Evolutionary conservation across 2,113 vertebrate genomes (phyloP).

Genomic region (Hyla sarda): DNA sequence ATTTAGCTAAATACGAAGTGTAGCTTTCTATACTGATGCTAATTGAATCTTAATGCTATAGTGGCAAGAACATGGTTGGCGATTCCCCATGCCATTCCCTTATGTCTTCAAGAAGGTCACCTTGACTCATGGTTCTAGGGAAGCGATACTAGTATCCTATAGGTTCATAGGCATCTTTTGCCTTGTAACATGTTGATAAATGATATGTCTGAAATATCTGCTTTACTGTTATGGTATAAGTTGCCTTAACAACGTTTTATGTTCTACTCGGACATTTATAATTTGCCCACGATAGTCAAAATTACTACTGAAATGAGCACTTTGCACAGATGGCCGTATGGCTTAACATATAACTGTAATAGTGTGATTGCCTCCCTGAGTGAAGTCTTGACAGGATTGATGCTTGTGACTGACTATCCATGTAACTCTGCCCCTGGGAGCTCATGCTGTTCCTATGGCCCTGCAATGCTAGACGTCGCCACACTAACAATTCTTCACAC

Average conservation of each 20-base stretch:
- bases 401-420: slow-evolving; percentile 46
- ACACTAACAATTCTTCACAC: slow-evolving; percentile 47
- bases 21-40: no score
- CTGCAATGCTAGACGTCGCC: slow-evolving; percentile 43
- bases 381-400: slow-evolving; percentile 47
- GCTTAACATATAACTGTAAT: slow-evolving; percentile 22
- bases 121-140: not conserved
- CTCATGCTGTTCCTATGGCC: slow-evolving; percentile 29
- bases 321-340: slow-evolving; percentile 37
- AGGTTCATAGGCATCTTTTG: not conserved
- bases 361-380: slow-evolving; percentile 51
- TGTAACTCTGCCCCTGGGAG: slow-evolving; percentile 56
- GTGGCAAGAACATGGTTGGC: no score
- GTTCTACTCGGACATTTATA: slow-evolving; percentile 24
- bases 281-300: slow-evolving; percentile 24
- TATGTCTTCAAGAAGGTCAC: not conserved
- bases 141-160: not conserved
- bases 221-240: not conserved
- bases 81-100: no score
- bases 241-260: not conserved
- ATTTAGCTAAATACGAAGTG: no score
- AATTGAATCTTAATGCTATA: no score
- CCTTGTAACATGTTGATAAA: not conserved
- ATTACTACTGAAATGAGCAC: slow-evolving; percentile 10
- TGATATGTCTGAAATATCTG: not conserved